Evolutionary conservation across 2,113 vertebrate species (phyloP).

Genomic region (Crotalus viridis): DNA sequence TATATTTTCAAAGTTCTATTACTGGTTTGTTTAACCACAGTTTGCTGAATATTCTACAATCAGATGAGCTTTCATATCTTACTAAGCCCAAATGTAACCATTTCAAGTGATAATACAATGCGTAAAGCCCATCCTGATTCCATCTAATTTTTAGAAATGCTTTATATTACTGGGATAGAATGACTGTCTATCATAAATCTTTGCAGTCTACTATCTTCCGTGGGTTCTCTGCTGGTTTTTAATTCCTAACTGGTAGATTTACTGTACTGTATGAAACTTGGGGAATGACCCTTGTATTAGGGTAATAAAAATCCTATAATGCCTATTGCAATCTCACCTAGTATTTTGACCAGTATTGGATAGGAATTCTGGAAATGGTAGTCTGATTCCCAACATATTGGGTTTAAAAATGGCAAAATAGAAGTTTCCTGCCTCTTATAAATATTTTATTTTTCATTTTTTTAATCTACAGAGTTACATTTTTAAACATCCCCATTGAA

Average conservation of each 20-base stretch:
- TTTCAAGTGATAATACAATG: not conserved
- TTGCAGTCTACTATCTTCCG: not conserved
- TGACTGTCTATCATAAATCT: not conserved
- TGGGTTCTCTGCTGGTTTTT: not conserved
- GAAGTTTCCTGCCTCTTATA: not conserved
- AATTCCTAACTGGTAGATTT: not conserved
- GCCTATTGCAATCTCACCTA: not conserved
- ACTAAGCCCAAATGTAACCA: not conserved
- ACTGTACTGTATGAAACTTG: not conserved
- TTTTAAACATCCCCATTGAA: constrained; percentile 40
- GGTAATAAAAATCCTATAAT: not conserved
- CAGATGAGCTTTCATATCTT: not conserved
- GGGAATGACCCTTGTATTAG: not conserved
- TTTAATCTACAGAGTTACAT: not conserved
- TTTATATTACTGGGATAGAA: not conserved
- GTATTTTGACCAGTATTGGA: not conserved
- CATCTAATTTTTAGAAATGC: not conserved
- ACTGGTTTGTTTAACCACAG: not conserved
- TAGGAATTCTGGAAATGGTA: not conserved
- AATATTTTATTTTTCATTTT: not conserved
- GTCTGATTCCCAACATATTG: not conserved
- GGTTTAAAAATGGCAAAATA: not conserved
- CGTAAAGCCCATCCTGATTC: not conserved
- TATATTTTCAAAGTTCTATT: not conserved
- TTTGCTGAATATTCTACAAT: not conserved